Evolutionary conservation across 2,888 invertebrate species (phyloP), one percentile per base, ranked within the genome.

Genomic region (Polia nebulosa): DNA sequence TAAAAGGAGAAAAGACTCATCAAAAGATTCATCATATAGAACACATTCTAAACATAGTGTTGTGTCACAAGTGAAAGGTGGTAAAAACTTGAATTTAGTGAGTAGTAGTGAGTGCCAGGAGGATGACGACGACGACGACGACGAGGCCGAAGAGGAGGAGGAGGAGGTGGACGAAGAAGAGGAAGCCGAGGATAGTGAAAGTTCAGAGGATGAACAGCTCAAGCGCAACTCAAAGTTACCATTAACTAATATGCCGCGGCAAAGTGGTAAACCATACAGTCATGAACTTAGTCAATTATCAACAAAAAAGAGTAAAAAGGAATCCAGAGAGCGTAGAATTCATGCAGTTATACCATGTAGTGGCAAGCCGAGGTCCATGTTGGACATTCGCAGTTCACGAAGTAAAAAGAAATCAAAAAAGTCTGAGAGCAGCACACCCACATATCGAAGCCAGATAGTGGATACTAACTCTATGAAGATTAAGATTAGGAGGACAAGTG

Each of bases 391-490:
- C 73, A 84, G 84, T 92, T 94, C 94, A 62, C 92, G 91, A 87
- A 95, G 92, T 88, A 95, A 95, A 92, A 95, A 94, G 90, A 95
- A 95, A 85, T 93, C 93, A 7, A 95, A 94, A 88, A 95, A 94
- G 87, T 89, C 89, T 82, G 94, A 94, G 72, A 85, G 88, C 83
- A 85, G 88, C 83, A 88, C 89, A 74, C 87, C 95, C 82, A 96
- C 96, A 82, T 97, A 96, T 91, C 96, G 95, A 81, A 96, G 96
- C 89, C 96, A 96, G 91, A 96, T 97, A 83, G 96, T 97, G 81
- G 97, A 97, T 86, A 96, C 96, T 76, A 93, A 92, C 87, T 97
- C 97, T 72, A 97, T 97, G 86, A 97, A 97, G 91, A 96, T 97
- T 86, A 96, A 97, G 87, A 97, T 97, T 84, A 96, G 96, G 89